A percentile compares a stretch with the other conserved stretches of the same genome.
These are phyloP conservation scores for Drosophila virilis DNA, from an alignment of 1,140 invertebrate genomes.

Conservation along the genomic window DNA sequence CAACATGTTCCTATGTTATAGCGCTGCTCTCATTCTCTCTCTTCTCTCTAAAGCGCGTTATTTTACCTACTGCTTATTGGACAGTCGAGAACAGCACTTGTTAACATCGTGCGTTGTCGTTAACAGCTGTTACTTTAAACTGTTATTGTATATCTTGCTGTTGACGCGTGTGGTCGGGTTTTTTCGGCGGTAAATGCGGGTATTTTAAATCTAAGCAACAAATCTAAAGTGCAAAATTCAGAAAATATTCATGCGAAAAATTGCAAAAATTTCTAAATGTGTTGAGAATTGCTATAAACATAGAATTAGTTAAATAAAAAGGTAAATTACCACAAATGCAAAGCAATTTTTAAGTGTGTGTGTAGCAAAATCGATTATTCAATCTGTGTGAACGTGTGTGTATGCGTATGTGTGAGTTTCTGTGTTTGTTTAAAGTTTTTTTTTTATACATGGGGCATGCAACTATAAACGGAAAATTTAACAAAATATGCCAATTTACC, in stretches of 20 bases:
- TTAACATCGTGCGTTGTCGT: slow-evolving; percentile 23
- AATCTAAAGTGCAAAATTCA: slow-evolving; percentile 59
- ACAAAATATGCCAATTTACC: slow-evolving; percentile 48
- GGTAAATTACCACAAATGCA: slow-evolving; percentile 57
- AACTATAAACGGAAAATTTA: slow-evolving; percentile 45
- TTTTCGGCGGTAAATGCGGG: slow-evolving; percentile 76
- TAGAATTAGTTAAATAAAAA: slow-evolving; percentile 63
- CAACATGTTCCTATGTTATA: slow-evolving; percentile 25
- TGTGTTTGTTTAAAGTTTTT: slow-evolving; percentile 64
- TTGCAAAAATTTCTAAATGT: slow-evolving; percentile 68
- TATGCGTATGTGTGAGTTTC: slow-evolving; percentile 40
- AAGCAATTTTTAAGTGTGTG: slow-evolving; percentile 34
- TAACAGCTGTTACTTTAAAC: slow-evolving; percentile 45
- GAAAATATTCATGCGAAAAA: slow-evolving; percentile 50
- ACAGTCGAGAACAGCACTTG: slow-evolving; percentile 17
- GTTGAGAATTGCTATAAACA: slow-evolving; percentile 57
- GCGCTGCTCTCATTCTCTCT: slow-evolving; percentile 11
- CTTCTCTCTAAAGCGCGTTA: slow-evolving; percentile 2
- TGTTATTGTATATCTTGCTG: slow-evolving; percentile 50
- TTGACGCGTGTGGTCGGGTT: slow-evolving; percentile 53
- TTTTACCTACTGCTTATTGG: slow-evolving; percentile 6
- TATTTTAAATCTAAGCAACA: slow-evolving; percentile 80
- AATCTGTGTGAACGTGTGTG: slow-evolving; percentile 63
- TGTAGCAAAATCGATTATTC: slow-evolving; percentile 77
- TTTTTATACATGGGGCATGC: slow-evolving; percentile 46